Evolutionary conservation across 2,113 vertebrate species (phyloP), one percentile per base, ranked within the genome.

Genomic region (Anguilla rostrata): DNA sequence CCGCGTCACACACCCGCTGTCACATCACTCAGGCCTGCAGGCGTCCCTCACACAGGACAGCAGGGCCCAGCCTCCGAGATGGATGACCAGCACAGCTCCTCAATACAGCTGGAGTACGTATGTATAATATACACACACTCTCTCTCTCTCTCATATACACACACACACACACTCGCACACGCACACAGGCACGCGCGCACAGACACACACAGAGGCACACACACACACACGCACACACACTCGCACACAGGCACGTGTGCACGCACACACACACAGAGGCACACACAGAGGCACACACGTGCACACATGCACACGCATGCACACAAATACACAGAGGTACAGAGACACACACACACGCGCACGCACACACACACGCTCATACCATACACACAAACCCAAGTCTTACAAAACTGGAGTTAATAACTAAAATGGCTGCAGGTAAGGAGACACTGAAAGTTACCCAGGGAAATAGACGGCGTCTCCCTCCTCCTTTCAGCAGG

Each of bases 41-140:
- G 57, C 92, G 80, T 78, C 46, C 83, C 86, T 84, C 71, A 86
- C 87, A 81, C 89, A 87, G 88, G 90, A 91, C 91, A 93, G 91
- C 88, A 90, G 86, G 20, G 26, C 26, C 22, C 7, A 16, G 14
- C 18, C 14, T 20, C 56, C 53, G 18, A 15, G 18, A 20, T 60
- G 56, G 14, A 60, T 16, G 18, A 60, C 56, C 3, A 60, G 3
- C 56, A 60, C 14, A 60, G 56, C 16, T 78, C 57, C 81, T 81
- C 78, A 46, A 80, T 81, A 89, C 90, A 84, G 15, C 14, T 20
- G 8, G 4, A 5, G 4, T 5, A 63, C 20, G 18, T 83, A 22
- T 26, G 41, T 82, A 39, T 75, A 20, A 88, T 90, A 89, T 90
- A 34, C 34, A 34, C 34, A 34, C 34, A 34, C 34, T 91, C 90